These are phyloP conservation scores for Hypotaenidia philippensis DNA, from an alignment of 2,797 vertebrate genomes.

Conservation along the genomic window DNA sequence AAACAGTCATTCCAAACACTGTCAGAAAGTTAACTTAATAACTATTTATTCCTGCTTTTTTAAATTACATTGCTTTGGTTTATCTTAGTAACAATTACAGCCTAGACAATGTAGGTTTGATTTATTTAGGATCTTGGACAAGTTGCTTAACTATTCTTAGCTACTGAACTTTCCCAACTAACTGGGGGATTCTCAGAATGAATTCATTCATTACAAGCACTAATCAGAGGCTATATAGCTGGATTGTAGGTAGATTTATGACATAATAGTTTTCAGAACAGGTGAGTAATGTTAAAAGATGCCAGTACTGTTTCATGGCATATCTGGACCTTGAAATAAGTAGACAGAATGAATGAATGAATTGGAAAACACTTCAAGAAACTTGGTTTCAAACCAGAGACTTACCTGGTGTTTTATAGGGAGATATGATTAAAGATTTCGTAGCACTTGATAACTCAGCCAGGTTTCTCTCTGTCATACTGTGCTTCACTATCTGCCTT, in stretches of 20 bases:
- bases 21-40: not conserved
- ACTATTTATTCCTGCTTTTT: not conserved
- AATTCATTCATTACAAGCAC: not conserved
- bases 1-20: not conserved
- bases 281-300: not conserved
- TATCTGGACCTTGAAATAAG: not conserved
- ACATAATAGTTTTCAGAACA: not conserved
- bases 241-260: not conserved
- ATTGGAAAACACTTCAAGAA: not conserved
- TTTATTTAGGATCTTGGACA: not conserved
- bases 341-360: not conserved
- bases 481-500: not conserved
- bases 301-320: not conserved
- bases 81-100: not conserved
- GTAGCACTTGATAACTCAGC: not conserved
- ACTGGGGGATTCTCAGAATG: not conserved
- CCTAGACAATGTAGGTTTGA: not conserved
- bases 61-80: not conserved
- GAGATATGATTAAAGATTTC: not conserved
- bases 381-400: not conserved
- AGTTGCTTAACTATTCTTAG: not conserved
- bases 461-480: not conserved
- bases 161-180: not conserved
- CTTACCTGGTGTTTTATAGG: not conserved
- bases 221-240: not conserved